Percentiles rank a stretch among this genome's conserved stretches.
phyloP scores from a whole-genome alignment of 2,113 vertebrate species.

The Sapayoa aenigma region DNA sequence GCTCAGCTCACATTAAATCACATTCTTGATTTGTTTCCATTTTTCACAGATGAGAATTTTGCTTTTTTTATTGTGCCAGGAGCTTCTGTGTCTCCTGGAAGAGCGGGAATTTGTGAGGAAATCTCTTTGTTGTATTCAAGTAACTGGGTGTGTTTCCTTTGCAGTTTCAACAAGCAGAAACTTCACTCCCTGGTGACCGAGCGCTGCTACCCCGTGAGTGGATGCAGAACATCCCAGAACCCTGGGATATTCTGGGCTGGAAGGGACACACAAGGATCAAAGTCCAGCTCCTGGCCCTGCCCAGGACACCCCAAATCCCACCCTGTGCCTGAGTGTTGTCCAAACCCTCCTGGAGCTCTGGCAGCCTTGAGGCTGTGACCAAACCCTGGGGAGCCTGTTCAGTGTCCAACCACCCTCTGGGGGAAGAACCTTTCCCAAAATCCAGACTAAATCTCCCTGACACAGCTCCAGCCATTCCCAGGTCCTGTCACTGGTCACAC shows the following conservation, averaged over 20 bases:
- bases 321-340: not conserved
- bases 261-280: not conserved
- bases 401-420: not conserved
- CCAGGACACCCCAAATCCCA: not conserved
- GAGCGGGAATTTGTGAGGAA: too few species aligned
- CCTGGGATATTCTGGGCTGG: not conserved
- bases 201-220: slow-evolving; percentile 90
- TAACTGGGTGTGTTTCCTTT: not conserved
- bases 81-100: not conserved
- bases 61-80: not conserved
- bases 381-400: not conserved
- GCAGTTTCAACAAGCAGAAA: slow-evolving; percentile 85
- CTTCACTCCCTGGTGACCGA: slow-evolving; percentile 92
- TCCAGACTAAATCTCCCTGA: not conserved
- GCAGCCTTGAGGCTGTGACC: accelerated
- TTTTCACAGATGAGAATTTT: not conserved
- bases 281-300: not conserved
- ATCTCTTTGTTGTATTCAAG: accelerated
- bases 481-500: not conserved
- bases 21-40: too few species aligned
- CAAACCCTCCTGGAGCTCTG: not conserved
- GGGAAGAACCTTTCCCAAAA: not conserved
- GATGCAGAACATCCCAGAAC: too few species aligned
- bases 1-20: not conserved
- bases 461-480: not conserved